A percentile compares a stretch with the other conserved stretches of the same genome.
phyloP scores from a whole-genome alignment of 2,113 vertebrate species.

The Oriolus oriolus region DNA sequence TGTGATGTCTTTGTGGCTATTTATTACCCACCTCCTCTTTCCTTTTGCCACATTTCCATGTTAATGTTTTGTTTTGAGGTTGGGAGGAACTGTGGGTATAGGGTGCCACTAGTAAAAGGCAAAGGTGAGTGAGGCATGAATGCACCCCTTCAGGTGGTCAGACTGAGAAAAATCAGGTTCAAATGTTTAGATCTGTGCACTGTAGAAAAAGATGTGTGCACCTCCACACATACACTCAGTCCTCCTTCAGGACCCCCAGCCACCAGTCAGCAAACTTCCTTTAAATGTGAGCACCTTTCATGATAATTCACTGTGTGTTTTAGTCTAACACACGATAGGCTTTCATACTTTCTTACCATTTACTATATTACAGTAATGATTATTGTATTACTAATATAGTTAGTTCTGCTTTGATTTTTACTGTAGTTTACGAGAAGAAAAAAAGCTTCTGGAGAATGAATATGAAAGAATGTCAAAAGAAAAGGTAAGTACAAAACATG shows the following conservation, averaged over 20 bases:
- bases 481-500: slow-evolving; percentile 75
- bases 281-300: background rate
- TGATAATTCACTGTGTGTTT: background rate
- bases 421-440: slow-evolving; percentile 82
- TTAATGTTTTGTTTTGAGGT: background rate
- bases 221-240: background rate
- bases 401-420: background rate
- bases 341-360: background rate
- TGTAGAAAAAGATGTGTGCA: background rate
- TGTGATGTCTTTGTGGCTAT: background rate
- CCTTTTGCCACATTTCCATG: background rate
- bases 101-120: background rate
- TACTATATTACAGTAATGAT: background rate
- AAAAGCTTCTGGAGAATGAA: slow-evolving; percentile 77
- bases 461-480: slow-evolving; percentile 75
- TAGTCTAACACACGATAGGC: background rate
- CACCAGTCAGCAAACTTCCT: background rate
- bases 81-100: background rate
- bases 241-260: background rate
- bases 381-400: background rate
- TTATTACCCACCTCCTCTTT: background rate
- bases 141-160: background rate
- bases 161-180: background rate
- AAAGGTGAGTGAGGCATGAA: background rate
- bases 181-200: background rate